Percentiles rank a stretch among this genome's conserved stretches.
phyloP scores from a whole-genome alignment of 2,797 vertebrate genomes.

The Perodicticus potto region DNA sequence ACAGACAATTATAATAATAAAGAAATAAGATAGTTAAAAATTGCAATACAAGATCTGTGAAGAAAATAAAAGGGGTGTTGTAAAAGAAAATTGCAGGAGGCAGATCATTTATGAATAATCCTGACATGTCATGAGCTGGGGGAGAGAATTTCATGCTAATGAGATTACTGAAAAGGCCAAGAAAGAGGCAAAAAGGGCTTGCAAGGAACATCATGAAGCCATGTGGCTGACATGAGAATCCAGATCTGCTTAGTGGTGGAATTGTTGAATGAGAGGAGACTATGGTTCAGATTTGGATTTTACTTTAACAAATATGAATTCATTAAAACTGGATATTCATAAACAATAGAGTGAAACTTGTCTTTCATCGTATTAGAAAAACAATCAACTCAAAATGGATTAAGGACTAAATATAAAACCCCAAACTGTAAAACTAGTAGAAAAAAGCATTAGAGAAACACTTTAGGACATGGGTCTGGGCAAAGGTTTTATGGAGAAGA shows the following conservation, averaged over 20 bases:
- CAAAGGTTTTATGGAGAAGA: background rate
- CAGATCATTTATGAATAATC: background rate
- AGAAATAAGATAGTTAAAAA: slow-evolving; percentile 35
- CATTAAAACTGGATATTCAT: background rate
- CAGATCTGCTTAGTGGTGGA: background rate
- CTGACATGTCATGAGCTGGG: background rate
- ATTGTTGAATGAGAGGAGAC: too few species aligned
- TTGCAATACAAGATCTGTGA: background rate
- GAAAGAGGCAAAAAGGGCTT: background rate
- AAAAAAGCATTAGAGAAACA: too few species aligned
- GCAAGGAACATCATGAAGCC: background rate
- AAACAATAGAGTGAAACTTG: background rate
- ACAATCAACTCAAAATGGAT: background rate
- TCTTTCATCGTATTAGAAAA: background rate
- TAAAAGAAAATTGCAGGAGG: background rate
- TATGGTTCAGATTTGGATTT: background rate
- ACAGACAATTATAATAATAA: background rate
- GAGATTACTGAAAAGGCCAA: background rate
- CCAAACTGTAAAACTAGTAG: background rate
- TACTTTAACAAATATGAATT: background rate
- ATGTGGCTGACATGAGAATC: background rate
- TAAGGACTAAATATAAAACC: background rate
- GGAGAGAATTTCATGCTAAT: background rate
- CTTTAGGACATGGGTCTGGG: background rate
- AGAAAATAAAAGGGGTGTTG: background rate